A percentile compares a stretch with the other conserved stretches of the same genome.
phyloP scores from a whole-genome alignment of 2,797 vertebrate genomes.

The Betta splendens region DNA sequence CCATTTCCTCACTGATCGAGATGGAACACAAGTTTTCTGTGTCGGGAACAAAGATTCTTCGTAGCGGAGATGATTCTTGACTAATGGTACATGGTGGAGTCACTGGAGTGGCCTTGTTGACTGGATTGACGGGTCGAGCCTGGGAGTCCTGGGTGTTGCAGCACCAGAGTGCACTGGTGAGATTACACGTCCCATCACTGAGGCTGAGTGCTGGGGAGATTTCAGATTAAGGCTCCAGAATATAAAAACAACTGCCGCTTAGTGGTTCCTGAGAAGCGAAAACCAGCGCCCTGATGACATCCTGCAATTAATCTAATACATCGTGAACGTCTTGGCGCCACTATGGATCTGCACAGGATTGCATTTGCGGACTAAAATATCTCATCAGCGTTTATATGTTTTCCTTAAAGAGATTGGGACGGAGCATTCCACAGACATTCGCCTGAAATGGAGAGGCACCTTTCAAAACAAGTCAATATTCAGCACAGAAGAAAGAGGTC shows the following conservation, averaged over 20 bases:
- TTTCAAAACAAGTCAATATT: constrained; percentile 86
- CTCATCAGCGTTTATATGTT: constrained; percentile 77
- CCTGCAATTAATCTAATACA: constrained; percentile 74
- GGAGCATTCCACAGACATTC: constrained; percentile 79
- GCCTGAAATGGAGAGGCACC: constrained; percentile 81
- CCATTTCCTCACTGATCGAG: constrained; percentile 73
- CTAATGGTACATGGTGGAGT: constrained; percentile 64
- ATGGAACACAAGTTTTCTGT: constrained; percentile 78
- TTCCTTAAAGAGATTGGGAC: constrained; percentile 77
- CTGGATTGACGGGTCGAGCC: constrained; percentile 54
- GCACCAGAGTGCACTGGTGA: constrained; percentile 41
- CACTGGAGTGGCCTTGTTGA: constrained; percentile 48
- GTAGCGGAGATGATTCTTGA: constrained; percentile 67
- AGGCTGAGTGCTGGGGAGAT: constrained; percentile 16
- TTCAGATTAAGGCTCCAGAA: constrained; percentile 6
- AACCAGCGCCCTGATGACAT: constrained; percentile 68
- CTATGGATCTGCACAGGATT: constrained; percentile 61
- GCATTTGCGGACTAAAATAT: constrained; percentile 77
- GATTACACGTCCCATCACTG: constrained; percentile 33
- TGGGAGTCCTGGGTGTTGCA: constrained; percentile 14
- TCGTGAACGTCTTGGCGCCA: constrained; percentile 67
- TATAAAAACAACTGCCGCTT: constrained; percentile 55
- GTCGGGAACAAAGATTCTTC: constrained; percentile 77
- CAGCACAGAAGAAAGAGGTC: constrained; percentile 81
- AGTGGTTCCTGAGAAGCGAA: constrained; percentile 55